Evolutionary conservation across 2,113 vertebrate genomes (phyloP).

Genomic region (Coptodon bakossiorum): DNA sequence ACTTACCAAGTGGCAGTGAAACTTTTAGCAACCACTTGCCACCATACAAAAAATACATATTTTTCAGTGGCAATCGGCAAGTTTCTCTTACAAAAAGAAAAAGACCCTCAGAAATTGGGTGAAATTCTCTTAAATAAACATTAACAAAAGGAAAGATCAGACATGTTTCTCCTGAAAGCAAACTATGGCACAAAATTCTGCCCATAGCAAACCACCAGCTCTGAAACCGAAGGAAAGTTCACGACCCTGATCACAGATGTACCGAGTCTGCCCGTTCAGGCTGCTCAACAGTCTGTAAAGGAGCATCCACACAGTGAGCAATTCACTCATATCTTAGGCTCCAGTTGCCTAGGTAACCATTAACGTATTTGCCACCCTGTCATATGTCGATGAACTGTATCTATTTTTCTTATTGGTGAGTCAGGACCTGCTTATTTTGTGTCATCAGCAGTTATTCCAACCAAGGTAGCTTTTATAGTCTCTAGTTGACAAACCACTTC

Average conservation of each 20-base stretch:
- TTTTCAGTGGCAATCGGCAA: background rate
- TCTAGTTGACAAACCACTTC: background rate
- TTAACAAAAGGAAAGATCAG: background rate
- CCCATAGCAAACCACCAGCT: background rate
- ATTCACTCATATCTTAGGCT: background rate
- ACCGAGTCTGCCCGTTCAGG: background rate
- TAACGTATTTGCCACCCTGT: background rate
- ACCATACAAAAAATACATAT: background rate
- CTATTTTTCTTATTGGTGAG: too few species aligned
- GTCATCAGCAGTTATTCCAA: background rate
- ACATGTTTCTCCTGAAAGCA: background rate
- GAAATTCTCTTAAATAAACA: background rate
- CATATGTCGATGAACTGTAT: background rate
- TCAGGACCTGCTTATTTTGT: background rate
- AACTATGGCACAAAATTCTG: background rate
- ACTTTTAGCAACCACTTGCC: background rate
- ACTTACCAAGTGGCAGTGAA: background rate
- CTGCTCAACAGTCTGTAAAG: background rate
- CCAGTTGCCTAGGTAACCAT: background rate
- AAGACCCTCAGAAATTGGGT: background rate
- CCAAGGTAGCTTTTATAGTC: background rate
- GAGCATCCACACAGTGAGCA: background rate
- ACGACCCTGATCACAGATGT: background rate
- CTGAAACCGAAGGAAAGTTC: background rate
- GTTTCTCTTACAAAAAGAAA: background rate